phyloP scores from a whole-genome alignment of 2,888 invertebrate genomes.

The Bhutanitis thaidina region DNA sequence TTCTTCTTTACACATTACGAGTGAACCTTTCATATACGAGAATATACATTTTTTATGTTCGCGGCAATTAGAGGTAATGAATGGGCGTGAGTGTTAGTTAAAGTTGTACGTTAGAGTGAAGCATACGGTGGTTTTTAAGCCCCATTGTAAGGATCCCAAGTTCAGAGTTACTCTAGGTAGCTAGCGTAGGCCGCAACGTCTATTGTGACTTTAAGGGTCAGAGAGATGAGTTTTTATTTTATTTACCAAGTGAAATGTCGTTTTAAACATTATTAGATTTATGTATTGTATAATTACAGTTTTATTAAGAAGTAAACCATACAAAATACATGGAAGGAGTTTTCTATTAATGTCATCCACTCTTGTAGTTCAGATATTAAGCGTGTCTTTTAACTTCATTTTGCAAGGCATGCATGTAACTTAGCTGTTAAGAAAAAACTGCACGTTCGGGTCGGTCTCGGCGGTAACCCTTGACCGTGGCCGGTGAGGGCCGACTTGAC shows the following conservation, averaged over 20 bases:
- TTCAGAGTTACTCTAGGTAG: slow-evolving; percentile 16
- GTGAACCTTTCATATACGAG: slow-evolving; percentile 15
- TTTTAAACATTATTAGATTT: too few species aligned
- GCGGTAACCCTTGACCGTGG: slow-evolving; percentile 23
- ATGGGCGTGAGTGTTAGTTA: slow-evolving; percentile 7
- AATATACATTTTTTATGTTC: slow-evolving; percentile 15
- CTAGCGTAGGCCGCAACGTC: background rate
- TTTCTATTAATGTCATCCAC: too few species aligned
- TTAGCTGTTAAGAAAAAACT: slow-evolving; percentile 15
- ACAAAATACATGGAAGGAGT: too few species aligned
- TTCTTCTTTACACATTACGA: slow-evolving; percentile 20
- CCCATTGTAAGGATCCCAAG: slow-evolving; percentile 13
- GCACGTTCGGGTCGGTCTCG: slow-evolving; percentile 16
- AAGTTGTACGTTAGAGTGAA: slow-evolving; percentile 12
- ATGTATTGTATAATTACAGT: too few species aligned
- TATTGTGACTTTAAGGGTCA: background rate
- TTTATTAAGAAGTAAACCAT: too few species aligned
- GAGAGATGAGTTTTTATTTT: too few species aligned
- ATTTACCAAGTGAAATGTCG: too few species aligned
- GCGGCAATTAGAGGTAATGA: slow-evolving; percentile 17
- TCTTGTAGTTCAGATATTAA: too few species aligned
- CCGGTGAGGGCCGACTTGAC: slow-evolving; percentile 28
- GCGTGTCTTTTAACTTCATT: too few species aligned
- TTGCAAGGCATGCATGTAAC: background rate
- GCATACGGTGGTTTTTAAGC: slow-evolving; percentile 1